Evolutionary conservation across 2,888 invertebrate genomes (phyloP).

Genomic region (Drosophila monieri): DNA sequence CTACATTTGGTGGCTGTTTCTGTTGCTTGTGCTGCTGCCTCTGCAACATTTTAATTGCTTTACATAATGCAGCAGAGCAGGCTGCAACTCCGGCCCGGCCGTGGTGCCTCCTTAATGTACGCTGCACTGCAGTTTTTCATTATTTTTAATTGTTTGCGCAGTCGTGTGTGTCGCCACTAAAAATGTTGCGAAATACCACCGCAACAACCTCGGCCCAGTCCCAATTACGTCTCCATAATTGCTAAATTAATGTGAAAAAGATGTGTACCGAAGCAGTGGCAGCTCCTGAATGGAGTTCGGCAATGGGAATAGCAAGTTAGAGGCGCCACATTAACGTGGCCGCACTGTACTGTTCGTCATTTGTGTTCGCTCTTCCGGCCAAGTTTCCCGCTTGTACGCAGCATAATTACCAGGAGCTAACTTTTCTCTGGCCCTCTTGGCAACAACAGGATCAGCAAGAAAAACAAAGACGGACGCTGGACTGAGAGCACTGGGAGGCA

Average conservation of each 20-base stretch:
- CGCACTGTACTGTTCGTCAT: slow-evolving; percentile 22
- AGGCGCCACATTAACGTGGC: slow-evolving; percentile 1
- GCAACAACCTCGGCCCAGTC: background rate
- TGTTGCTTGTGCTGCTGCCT: slow-evolving; percentile 30
- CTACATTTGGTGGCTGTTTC: slow-evolving; percentile 33
- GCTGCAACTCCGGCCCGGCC: slow-evolving; percentile 31
- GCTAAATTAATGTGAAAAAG: slow-evolving; percentile 58
- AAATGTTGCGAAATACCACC: slow-evolving; percentile 47
- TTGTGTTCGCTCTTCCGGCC: slow-evolving; percentile 59
- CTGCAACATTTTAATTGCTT: slow-evolving; percentile 75
- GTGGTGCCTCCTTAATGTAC: slow-evolving; percentile 28
- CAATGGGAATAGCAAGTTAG: slow-evolving; percentile 29
- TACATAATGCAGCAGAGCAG: slow-evolving; percentile 67
- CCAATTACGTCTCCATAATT: slow-evolving; percentile 50
- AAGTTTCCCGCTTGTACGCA: slow-evolving; percentile 63
- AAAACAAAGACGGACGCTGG: slow-evolving; percentile 2
- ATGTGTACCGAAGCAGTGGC: slow-evolving; percentile 5
- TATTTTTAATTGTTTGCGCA: slow-evolving; percentile 76
- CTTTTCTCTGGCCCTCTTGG: slow-evolving; percentile 30
- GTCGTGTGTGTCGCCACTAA: slow-evolving; percentile 52
- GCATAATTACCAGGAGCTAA: slow-evolving; percentile 71
- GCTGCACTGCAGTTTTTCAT: slow-evolving; percentile 59
- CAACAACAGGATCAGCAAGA: slow-evolving; percentile 37
- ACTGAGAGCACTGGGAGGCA: background rate
- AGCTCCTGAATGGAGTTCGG: slow-evolving; percentile 6